phyloP scores from a whole-genome alignment of 2,888 invertebrate genomes.

The Synergus laeviventris region DNA sequence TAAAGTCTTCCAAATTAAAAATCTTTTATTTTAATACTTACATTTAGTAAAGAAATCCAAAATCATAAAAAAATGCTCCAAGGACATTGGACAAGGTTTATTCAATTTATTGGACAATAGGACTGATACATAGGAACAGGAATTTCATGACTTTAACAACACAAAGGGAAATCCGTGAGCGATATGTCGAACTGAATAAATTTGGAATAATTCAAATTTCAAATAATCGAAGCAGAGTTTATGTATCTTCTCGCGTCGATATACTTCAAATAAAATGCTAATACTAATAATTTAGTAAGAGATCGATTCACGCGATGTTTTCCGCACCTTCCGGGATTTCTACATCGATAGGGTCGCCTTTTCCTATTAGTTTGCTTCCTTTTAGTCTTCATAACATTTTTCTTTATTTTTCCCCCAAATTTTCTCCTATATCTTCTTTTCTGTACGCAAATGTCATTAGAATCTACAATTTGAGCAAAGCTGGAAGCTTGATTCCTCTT shows the following conservation, averaged over 20 bases:
- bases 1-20: neutral
- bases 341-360: neutral
- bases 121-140: conserved; percentile 30
- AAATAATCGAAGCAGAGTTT: conserved; percentile 6
- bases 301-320: conserved; percentile 23
- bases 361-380: neutral
- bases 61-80: conserved; percentile 7
- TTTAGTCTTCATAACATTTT: neutral
- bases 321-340: conserved; percentile 1
- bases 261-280: conserved; percentile 65
- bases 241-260: conserved; percentile 60
- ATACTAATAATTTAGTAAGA: conserved; percentile 63
- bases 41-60: conserved; percentile 8
- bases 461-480: neutral
- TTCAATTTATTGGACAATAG: conserved; percentile 22
- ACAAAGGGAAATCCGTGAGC: conserved; percentile 41
- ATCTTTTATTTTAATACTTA: no score
- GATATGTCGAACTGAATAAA: conserved; percentile 39
- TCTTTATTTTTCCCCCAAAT: neutral
- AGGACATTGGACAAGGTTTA: conserved; percentile 33
- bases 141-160: neutral
- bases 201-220: neutral
- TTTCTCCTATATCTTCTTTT: conserved; percentile 6
- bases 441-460: neutral
- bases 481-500: neutral